These are phyloP conservation scores for Mungos mungo DNA, from an alignment of 2,113 vertebrate genomes.

Conservation along the genomic window DNA sequence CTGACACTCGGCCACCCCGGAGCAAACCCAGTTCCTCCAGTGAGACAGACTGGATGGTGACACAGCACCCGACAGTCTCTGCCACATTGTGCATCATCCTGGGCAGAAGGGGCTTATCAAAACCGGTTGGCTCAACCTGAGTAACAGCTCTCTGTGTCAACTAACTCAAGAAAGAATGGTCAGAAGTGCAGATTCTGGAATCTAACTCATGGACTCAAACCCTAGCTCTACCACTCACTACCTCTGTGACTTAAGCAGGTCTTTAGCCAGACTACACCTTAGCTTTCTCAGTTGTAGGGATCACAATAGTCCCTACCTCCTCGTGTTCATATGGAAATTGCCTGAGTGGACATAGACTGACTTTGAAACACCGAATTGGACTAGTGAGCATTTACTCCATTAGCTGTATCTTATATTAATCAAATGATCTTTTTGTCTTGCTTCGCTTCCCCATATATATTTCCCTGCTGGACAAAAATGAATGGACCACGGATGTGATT, in stretches of 20 bases:
- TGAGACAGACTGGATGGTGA: not conserved
- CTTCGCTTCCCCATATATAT: not conserved
- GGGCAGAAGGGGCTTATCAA: not conserved
- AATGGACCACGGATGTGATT: not conserved
- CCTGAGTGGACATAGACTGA: not conserved
- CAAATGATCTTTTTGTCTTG: not conserved
- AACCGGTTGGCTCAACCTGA: not conserved
- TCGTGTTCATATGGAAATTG: not conserved
- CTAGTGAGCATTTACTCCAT: not conserved
- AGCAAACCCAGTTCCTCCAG: not conserved
- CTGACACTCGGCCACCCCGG: fast-evolving
- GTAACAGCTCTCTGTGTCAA: not conserved
- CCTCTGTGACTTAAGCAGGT: not conserved
- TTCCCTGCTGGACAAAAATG: not conserved
- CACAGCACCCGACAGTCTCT: not conserved
- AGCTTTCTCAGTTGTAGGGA: not conserved
- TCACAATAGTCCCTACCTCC: not conserved
- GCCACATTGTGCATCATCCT: fast-evolving
- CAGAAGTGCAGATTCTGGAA: not conserved
- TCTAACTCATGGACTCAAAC: not conserved
- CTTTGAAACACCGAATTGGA: not conserved
- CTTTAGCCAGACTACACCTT: not conserved
- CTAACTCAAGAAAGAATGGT: not conserved
- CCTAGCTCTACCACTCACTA: not conserved
- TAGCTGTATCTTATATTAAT: conserved; percentile 1